Evolutionary conservation across 2,888 invertebrate genomes (phyloP), one percentile per base, ranked within the genome.

Genomic region (Penaeus monodon): DNA sequence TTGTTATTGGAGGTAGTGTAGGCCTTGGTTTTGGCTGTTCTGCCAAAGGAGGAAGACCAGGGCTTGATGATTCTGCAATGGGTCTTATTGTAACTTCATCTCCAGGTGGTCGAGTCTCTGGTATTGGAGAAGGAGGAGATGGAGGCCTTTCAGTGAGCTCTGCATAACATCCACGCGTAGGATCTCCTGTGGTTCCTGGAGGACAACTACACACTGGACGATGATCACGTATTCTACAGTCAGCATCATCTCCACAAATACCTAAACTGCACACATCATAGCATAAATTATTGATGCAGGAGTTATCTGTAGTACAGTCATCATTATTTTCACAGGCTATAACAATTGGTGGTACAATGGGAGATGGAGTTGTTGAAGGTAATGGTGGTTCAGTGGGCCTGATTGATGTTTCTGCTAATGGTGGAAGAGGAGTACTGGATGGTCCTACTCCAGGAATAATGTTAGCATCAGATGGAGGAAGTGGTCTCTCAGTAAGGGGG

Each of bases 161-260:
- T 33, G 87, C 68, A 10, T 65, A 14, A 80, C 89, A 89, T 57
- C 73, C 33, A 24, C n/a, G 57, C 38, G 80, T 81, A n/a, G 89
- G 89, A 76, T 88, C 85, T 74, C 89, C 89, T 7, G 38, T 80
- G 27, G 85, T 84, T 70, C 89, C 89, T 24, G 85, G 85, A 91
- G 95, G 94, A 91, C 98, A 98, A 82, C 95, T 94, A 92, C 98
- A 90, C 33, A 90, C 80, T n/a, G 89, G 87, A 49, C 89, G 73
- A 83, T 97, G 97, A 88, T 95, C 93, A 92, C 95, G 95, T 0
- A 96, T 95, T 88, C 95, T 94, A 91, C 97, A 97, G 86, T 95
- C 95, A 1, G 97, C 95, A 91, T 96, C 96, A 83, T 94, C 93
- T 7, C 96, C 96, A 91, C 97, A 97, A 33, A 85, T 27, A 10